phyloP scores from a whole-genome alignment of 2,888 invertebrate species.

The Archips crataeganus region DNA sequence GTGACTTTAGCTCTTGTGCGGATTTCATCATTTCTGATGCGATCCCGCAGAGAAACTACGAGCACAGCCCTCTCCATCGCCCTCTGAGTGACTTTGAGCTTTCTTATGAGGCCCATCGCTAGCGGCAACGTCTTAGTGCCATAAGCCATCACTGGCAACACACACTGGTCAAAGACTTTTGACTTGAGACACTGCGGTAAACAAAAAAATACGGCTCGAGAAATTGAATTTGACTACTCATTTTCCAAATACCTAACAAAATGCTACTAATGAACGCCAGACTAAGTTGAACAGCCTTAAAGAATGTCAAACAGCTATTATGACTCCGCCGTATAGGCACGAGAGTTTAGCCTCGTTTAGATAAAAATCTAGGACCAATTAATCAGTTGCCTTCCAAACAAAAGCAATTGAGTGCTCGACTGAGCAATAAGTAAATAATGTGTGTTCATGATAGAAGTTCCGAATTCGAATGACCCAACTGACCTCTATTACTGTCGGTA shows the following conservation, averaged over 20 bases:
- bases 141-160: too few relatives aligned
- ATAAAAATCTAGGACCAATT: constrained; percentile 40
- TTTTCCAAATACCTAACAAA: background rate
- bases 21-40: too few relatives aligned
- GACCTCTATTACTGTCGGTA: constrained; percentile 24
- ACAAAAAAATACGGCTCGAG: too few relatives aligned
- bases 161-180: too few relatives aligned
- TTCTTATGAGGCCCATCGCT: too few relatives aligned
- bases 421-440: constrained; percentile 29
- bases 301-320: constrained; percentile 36
- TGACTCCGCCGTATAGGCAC: constrained; percentile 1
- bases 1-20: too few relatives aligned
- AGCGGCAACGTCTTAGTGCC: too few relatives aligned
- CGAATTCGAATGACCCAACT: constrained; percentile 14
- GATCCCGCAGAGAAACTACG: too few relatives aligned
- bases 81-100: too few relatives aligned
- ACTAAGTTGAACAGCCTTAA: constrained; percentile 31
- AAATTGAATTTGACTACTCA: background rate
- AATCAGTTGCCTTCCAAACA: constrained; percentile 35
- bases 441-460: constrained; percentile 20
- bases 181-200: too few relatives aligned
- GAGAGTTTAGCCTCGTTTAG: constrained; percentile 37
- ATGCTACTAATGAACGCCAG: background rate
- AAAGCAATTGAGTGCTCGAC: constrained; percentile 33
- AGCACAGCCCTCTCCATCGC: too few relatives aligned